These are phyloP conservation scores for Enteromius argenteus DNA, from an alignment of 2,797 vertebrate genomes.

Conservation along the genomic window DNA sequence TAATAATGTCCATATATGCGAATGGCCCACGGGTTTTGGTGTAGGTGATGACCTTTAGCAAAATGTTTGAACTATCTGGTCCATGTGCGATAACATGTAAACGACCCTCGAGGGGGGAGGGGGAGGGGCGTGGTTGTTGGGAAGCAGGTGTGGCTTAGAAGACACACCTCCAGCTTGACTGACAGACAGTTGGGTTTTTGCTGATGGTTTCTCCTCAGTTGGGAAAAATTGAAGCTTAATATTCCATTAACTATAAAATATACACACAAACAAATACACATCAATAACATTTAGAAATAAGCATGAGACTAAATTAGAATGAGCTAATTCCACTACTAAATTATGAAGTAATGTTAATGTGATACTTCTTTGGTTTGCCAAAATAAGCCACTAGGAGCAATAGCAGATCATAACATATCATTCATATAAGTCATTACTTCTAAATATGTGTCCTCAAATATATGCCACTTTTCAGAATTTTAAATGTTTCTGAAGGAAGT, in stretches of 20 bases:
- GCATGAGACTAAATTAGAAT: not conserved
- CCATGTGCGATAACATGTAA: constrained; percentile 73
- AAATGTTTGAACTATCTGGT: constrained; percentile 78
- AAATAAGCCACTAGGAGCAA: not conserved
- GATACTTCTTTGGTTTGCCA: not conserved
- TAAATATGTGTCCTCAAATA: not conserved
- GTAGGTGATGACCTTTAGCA: constrained; percentile 77
- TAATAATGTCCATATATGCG: constrained; percentile 78
- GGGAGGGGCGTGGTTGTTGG: constrained; percentile 63
- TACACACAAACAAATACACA: constrained; percentile 54
- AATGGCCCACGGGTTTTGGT: constrained; percentile 73
- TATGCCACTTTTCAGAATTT: not conserved
- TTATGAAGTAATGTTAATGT: not conserved
- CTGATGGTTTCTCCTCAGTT: constrained; percentile 61
- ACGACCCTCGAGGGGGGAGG: constrained; percentile 63
- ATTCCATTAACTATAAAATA: constrained; percentile 76
- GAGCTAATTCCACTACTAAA: not conserved
- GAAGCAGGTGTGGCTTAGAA: constrained; percentile 31
- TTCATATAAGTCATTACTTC: not conserved
- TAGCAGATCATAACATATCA: not conserved
- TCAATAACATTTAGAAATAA: constrained; percentile 12
- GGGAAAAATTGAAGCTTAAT: constrained; percentile 63
- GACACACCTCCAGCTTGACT: constrained; percentile 42
- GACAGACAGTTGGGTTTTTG: constrained; percentile 66
- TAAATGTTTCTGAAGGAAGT: not conserved